phyloP scores from a whole-genome alignment of 2,113 vertebrate genomes.

The Eclectus roratus region DNA sequence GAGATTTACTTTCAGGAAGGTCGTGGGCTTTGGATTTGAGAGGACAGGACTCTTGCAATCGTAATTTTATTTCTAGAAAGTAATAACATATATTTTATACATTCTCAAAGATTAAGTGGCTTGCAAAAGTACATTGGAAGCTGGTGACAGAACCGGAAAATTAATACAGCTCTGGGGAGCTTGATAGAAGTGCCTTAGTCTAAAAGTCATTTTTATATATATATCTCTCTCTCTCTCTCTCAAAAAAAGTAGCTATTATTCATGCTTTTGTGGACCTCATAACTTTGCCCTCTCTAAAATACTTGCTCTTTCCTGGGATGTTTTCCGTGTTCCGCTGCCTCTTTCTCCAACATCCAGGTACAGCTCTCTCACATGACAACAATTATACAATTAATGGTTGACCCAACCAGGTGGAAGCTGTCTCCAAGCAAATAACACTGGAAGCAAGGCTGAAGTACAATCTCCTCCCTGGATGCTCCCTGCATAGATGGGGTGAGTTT shows the following conservation, averaged over 20 bases:
- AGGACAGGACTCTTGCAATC: neutral
- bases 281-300: constrained; percentile 2
- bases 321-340: neutral
- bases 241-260: neutral
- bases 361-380: neutral
- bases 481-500: neutral
- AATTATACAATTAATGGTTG: neutral
- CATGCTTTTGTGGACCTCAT: neutral
- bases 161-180: neutral
- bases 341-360: neutral
- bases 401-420: neutral
- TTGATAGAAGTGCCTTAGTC: neutral
- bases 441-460: neutral
- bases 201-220: neutral
- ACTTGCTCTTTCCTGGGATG: neutral
- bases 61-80: constrained; percentile 7
- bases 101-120: neutral
- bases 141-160: constrained; percentile 1
- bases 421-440: neutral
- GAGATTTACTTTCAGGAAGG: neutral
- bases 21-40: neutral
- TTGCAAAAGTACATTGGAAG: neutral
- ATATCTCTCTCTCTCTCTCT: neutral
- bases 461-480: neutral
- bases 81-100: neutral